Evolutionary conservation across 2,888 invertebrate genomes (phyloP).

Genomic region (Orthosia gracilis): DNA sequence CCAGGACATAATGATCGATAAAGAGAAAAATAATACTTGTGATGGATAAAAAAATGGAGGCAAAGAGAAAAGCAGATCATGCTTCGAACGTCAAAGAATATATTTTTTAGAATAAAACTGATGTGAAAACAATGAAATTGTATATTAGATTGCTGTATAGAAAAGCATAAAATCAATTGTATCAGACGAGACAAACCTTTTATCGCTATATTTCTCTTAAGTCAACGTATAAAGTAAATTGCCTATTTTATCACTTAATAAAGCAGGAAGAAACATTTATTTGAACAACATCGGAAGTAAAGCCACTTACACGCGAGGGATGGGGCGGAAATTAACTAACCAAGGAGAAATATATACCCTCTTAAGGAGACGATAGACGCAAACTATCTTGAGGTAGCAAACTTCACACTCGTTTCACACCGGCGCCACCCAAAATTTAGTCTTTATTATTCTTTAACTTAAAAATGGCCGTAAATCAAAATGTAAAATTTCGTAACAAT

Average conservation of each 20-base stretch:
- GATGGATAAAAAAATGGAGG: too few relatives aligned
- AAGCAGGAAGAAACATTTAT: constrained; percentile 15
- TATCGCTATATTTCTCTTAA: neutral
- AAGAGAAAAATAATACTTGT: too few relatives aligned
- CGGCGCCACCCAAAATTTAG: too few relatives aligned
- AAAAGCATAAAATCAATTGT: neutral
- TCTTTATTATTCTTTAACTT: too few relatives aligned
- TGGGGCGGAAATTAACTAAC: constrained; percentile 49
- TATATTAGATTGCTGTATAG: neutral
- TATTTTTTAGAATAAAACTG: neutral
- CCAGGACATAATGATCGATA: too few relatives aligned
- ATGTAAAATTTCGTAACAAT: too few relatives aligned
- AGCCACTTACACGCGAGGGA: constrained; percentile 6
- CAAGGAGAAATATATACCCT: neutral
- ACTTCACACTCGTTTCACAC: too few relatives aligned
- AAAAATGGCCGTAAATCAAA: too few relatives aligned
- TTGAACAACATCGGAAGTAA: constrained; percentile 19
- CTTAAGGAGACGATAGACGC: too few relatives aligned
- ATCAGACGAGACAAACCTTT: neutral
- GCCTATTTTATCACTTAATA: neutral
- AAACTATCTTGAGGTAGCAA: too few relatives aligned
- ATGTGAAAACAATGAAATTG: neutral
- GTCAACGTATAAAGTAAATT: constrained; percentile 8
- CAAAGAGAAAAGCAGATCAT: neutral
- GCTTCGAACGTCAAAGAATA: neutral